Percentiles rank a stretch among this genome's conserved stretches.
These are phyloP conservation scores for Druon quercuslanigerum DNA, from an alignment of 1,140 invertebrate species.

Conservation along the genomic window DNA sequence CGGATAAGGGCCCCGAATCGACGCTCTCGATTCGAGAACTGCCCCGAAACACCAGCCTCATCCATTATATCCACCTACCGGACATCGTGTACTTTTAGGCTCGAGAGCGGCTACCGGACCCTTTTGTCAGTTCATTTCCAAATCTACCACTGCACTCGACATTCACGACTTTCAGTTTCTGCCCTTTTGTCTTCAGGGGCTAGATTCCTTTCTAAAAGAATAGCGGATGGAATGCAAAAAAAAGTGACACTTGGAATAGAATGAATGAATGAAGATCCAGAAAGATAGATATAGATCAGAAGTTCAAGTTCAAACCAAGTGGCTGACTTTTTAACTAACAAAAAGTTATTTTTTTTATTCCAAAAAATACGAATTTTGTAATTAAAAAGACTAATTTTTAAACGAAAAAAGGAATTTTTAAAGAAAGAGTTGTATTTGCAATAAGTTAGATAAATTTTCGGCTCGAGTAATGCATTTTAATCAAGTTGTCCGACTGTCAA, in stretches of 20 bases:
- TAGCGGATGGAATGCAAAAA: background rate
- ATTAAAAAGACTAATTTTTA: too few relatives aligned
- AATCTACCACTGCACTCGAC: background rate
- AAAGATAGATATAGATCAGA: too few relatives aligned
- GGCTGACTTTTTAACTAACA: too few relatives aligned
- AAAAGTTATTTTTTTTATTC: too few relatives aligned
- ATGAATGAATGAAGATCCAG: too few relatives aligned
- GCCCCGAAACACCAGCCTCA: conserved; percentile 57
- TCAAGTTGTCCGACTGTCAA: too few relatives aligned
- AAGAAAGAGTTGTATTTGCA: too few relatives aligned
- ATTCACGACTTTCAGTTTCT: conserved; percentile 9
- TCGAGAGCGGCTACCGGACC: background rate
- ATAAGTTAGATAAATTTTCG: too few relatives aligned
- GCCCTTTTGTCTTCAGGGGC: background rate
- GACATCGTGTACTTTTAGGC: conserved; percentile 42
- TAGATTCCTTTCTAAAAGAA: conserved; percentile 10
- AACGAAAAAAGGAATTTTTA: too few relatives aligned
- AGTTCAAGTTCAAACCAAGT: too few relatives aligned
- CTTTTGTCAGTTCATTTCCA: conserved; percentile 9
- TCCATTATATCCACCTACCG: conserved; percentile 63
- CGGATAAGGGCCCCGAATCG: conserved; percentile 64
- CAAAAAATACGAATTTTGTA: too few relatives aligned
- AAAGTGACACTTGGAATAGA: background rate
- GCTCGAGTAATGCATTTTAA: too few relatives aligned
- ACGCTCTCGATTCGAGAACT: conserved; percentile 49